Evolutionary conservation across 2,113 vertebrate genomes (phyloP).

Genomic region (Canis aureus): DNA sequence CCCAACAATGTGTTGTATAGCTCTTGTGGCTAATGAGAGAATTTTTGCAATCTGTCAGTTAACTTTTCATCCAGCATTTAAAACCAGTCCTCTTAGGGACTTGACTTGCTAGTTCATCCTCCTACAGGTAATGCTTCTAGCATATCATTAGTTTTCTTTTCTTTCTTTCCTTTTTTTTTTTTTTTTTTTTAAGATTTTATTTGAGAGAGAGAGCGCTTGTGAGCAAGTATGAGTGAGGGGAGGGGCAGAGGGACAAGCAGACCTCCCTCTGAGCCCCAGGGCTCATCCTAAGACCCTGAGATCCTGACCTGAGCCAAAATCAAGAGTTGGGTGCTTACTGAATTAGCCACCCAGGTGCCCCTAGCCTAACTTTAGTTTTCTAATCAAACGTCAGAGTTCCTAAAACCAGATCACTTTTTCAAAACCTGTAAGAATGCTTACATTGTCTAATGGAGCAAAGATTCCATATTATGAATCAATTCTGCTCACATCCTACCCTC

Average conservation of each 20-base stretch:
- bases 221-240: too few relatives aligned
- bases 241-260: too few relatives aligned
- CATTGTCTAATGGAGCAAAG: not conserved
- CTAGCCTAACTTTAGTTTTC: slow-evolving; percentile 31
- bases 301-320: not conserved
- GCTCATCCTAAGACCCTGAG: not conserved
- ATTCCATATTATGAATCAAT: slow-evolving; percentile 49
- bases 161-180: too few relatives aligned
- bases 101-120: not conserved
- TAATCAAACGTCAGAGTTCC: not conserved
- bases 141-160: slow-evolving; percentile 28
- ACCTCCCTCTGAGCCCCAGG: too few relatives aligned
- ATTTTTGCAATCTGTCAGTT: slow-evolving; percentile 15
- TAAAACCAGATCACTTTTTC: slow-evolving; percentile 8
- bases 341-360: not conserved
- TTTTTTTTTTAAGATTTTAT: not conserved
- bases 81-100: not conserved
- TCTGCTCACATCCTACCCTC: not conserved
- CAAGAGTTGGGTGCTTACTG: too few relatives aligned
- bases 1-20: not conserved
- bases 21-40: not conserved
- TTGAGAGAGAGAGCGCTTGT: too few relatives aligned
- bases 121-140: not conserved
- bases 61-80: not conserved
- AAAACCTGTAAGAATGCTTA: slow-evolving; percentile 28